These are phyloP conservation scores for Pangasius larnaudii DNA, from an alignment of 2,797 vertebrate genomes.

Conservation along the genomic window DNA sequence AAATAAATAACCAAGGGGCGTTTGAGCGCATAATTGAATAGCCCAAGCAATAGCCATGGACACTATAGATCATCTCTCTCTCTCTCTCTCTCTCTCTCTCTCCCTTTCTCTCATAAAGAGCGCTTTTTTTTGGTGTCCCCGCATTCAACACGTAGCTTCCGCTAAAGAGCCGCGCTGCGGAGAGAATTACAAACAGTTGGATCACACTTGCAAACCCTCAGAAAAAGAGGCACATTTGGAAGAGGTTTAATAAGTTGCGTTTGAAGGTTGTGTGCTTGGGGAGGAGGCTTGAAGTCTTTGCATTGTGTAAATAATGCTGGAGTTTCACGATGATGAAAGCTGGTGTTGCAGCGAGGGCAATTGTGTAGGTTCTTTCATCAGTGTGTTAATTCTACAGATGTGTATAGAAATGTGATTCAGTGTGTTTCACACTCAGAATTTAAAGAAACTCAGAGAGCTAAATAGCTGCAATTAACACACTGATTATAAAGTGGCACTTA, in stretches of 20 bases:
- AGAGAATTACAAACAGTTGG: slow-evolving; percentile 75
- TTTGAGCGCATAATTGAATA: slow-evolving; percentile 80
- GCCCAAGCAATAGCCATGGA: slow-evolving; percentile 70
- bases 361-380: slow-evolving; percentile 13
- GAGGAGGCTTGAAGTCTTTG: background rate
- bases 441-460: background rate
- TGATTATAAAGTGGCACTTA: background rate
- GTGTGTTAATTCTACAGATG: slow-evolving; percentile 8
- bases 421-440: background rate
- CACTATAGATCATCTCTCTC: slow-evolving; percentile 57
- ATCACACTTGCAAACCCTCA: slow-evolving; percentile 69
- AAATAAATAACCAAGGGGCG: slow-evolving; percentile 57
- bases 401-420: background rate
- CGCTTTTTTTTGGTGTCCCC: slow-evolving; percentile 50
- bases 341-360: background rate
- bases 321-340: slow-evolving; percentile 24
- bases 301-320: slow-evolving; percentile 33
- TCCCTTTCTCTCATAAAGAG: slow-evolving; percentile 46
- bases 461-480: background rate
- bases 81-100: slow-evolving; percentile 50
- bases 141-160: slow-evolving; percentile 78
- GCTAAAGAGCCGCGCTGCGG: slow-evolving; percentile 61
- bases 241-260: slow-evolving; percentile 6
- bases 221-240: slow-evolving; percentile 3
- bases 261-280: background rate